Evolutionary conservation across 2,113 vertebrate species (phyloP).

Genomic region (Lampris incognitus): DNA sequence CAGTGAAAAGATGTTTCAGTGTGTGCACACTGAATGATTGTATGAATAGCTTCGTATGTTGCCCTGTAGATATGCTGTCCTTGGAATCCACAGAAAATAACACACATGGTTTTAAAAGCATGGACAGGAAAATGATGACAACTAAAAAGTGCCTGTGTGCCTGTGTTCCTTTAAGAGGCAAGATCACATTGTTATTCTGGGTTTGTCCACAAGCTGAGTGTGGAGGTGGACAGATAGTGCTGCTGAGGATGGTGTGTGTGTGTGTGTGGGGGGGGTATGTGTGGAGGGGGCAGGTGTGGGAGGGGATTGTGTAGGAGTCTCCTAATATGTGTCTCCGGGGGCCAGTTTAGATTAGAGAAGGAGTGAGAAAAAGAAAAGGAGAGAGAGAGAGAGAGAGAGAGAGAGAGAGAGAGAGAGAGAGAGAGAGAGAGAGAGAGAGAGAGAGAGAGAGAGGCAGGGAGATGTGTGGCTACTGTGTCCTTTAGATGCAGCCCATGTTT

Average conservation of each 20-base stretch:
- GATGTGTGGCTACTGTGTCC: conserved; percentile 54
- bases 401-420: conserved; percentile 21
- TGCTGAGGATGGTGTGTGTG: conserved; percentile 66
- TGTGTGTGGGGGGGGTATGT: conserved; percentile 56
- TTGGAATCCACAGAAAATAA: neutral
- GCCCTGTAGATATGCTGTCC: neutral
- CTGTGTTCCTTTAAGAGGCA: conserved; percentile 75
- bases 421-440: conserved; percentile 15
- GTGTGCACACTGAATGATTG: neutral
- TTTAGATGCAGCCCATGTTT: conserved; percentile 63
- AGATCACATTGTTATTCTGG: conserved; percentile 81
- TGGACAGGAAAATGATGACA: conserved; percentile 35
- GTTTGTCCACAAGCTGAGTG: conserved; percentile 81
- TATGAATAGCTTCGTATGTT: neutral
- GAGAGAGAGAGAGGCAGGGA: neutral
- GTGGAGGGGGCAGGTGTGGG: conserved; percentile 65
- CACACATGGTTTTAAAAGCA: neutral
- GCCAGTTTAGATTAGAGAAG: conserved; percentile 59
- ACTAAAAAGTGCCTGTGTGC: conserved; percentile 24
- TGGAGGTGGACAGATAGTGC: conserved; percentile 79
- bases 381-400: conserved; percentile 27
- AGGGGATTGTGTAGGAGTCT: conserved; percentile 74
- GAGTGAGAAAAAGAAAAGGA: conserved; percentile 16
- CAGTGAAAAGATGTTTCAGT: too few relatives aligned
- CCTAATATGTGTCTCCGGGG: conserved; percentile 71